Conservation (phyloP, 2,797 vertebrate species). For the Helarctos malayanus region DNA sequence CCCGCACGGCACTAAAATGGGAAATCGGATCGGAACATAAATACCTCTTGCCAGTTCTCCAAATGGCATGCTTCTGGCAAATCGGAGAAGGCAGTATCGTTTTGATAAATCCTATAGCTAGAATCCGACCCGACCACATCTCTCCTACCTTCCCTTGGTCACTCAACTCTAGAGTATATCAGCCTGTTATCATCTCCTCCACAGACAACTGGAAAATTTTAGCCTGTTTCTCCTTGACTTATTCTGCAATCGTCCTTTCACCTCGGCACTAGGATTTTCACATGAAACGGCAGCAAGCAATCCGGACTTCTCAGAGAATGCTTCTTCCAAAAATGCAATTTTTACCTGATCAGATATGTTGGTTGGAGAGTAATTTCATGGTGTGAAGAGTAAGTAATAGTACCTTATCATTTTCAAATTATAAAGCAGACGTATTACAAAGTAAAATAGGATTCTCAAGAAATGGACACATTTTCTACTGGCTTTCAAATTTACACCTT, state of each 20-base stretch:
- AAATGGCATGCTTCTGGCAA: neutral
- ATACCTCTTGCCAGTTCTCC: conserved; percentile 27
- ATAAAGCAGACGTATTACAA: neutral
- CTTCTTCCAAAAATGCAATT: neutral
- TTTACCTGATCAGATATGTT: neutral
- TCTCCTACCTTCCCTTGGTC: neutral
- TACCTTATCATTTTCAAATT: conserved; percentile 8
- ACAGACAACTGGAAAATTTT: neutral
- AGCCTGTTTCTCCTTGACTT: neutral
- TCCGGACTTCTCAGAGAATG: neutral
- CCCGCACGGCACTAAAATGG: neutral
- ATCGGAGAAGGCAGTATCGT: neutral
- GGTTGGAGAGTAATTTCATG: neutral
- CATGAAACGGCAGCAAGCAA: neutral
- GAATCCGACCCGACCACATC: neutral
- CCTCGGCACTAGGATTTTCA: neutral
- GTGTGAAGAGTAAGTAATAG: neutral
- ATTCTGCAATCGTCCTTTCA: neutral
- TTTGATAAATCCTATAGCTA: neutral
- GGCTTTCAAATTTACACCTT: neutral
- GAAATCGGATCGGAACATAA: neutral
- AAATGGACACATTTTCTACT: neutral
- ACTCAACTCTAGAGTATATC: neutral
- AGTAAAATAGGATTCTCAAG: neutral
- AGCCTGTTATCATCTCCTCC: neutral